Percentiles rank a stretch among this genome's conserved stretches.
Conservation (phyloP, 2,888 invertebrate genomes). For the Aphidoletes aphidimyza region DNA sequence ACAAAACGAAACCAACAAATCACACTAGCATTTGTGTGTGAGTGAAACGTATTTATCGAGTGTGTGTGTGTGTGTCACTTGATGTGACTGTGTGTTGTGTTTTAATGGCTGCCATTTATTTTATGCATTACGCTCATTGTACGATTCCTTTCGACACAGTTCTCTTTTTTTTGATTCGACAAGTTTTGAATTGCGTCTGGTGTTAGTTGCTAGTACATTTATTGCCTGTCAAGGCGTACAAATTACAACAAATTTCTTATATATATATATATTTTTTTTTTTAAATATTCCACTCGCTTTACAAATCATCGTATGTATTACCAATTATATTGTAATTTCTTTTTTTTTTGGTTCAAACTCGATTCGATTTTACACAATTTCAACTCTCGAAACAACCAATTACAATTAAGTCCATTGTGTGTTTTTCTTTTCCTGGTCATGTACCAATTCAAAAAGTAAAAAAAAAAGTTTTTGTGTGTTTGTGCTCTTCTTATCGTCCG, state of each 20-base stretch:
- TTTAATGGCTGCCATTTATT: conserved; percentile 51
- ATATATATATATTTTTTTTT: background rate
- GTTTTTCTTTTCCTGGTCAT: background rate
- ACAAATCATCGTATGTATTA: background rate
- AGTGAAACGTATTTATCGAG: background rate
- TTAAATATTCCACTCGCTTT: background rate
- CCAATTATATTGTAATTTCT: background rate
- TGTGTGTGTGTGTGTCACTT: background rate
- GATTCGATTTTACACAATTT: background rate
- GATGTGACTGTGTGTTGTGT: background rate
- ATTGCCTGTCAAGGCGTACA: conserved; percentile 47
- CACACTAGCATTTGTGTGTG: background rate
- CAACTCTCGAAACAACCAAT: background rate
- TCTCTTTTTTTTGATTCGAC: background rate
- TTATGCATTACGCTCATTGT: background rate
- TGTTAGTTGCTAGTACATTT: background rate
- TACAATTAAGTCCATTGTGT: background rate
- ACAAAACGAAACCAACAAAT: background rate
- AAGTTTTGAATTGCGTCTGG: conserved; percentile 53
- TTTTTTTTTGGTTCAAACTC: background rate
- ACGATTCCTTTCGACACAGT: background rate
- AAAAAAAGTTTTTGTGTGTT: background rate
- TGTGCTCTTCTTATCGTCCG: background rate
- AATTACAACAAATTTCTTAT: conserved; percentile 35
- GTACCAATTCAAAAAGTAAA: background rate